Conservation (phyloP, 1,140 invertebrate genomes). For the Penaeus japonicus region DNA sequence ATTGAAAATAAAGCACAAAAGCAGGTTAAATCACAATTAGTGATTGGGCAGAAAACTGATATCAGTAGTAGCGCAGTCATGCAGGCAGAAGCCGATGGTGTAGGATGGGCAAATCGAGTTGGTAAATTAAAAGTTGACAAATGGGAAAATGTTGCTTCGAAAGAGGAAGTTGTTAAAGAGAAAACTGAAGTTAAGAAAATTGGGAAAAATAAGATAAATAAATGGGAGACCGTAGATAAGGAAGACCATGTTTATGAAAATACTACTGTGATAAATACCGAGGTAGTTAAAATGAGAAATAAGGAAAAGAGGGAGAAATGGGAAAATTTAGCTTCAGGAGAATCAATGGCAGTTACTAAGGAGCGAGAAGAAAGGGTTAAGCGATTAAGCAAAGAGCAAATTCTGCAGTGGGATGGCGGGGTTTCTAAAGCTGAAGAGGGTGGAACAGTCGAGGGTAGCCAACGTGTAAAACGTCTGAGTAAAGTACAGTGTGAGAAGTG, state of each 20-base stretch:
- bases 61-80: background rate
- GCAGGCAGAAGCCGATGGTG: background rate
- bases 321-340: background rate
- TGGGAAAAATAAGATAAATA: background rate
- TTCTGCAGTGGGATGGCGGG: constrained; percentile 34
- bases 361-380: constrained; percentile 30
- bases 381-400: constrained; percentile 35
- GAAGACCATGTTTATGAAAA: background rate
- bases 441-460: background rate
- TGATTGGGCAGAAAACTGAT: background rate
- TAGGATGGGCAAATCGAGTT: background rate
- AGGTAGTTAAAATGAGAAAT: constrained; percentile 3
- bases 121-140: constrained; percentile 21
- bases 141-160: constrained; percentile 3
- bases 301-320: constrained; percentile 20
- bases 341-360: background rate
- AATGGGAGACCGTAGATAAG: constrained; percentile 1
- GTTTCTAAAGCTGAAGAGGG: background rate
- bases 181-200: background rate
- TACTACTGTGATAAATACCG: background rate
- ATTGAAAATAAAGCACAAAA: background rate
- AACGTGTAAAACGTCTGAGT: constrained; percentile 28
- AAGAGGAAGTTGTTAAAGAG: background rate
- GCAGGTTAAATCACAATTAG: background rate
- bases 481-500: constrained; percentile 36